phyloP scores from a whole-genome alignment of 2,113 vertebrate species.

The Budorcas taxicolor region DNA sequence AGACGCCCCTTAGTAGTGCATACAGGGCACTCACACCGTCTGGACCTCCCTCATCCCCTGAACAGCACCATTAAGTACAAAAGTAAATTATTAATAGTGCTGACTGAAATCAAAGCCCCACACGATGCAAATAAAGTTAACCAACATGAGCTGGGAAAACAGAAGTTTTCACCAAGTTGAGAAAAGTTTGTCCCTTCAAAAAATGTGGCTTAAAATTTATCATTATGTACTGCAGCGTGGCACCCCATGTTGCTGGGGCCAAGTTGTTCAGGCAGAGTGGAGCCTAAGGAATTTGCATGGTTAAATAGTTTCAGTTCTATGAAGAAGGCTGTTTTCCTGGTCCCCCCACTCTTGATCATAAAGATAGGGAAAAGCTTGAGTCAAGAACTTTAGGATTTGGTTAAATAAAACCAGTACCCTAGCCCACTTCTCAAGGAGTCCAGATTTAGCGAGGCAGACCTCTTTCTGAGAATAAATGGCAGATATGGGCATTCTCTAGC shows the following conservation, averaged over 20 bases:
- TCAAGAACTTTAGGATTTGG: neutral
- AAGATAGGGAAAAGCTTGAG: neutral
- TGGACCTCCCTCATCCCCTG: neutral
- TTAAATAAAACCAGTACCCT: neutral
- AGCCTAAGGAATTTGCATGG: neutral
- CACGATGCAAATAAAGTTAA: slow-evolving; percentile 37
- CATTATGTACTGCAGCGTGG: neutral
- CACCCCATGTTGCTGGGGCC: fast-evolving
- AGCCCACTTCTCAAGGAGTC: neutral
- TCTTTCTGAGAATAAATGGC: neutral
- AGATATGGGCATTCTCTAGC: neutral
- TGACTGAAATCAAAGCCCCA: slow-evolving; percentile 54
- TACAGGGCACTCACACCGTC: neutral
- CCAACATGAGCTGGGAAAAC: neutral
- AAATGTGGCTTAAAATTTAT: neutral
- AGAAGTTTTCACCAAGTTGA: neutral
- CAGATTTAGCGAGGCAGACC: neutral
- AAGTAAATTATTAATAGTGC: slow-evolving; percentile 65
- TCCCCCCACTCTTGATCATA: neutral
- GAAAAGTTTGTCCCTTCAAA: neutral
- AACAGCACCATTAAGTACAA: slow-evolving; percentile 51
- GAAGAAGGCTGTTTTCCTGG: neutral
- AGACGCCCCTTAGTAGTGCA: neutral
- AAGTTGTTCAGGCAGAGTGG: neutral
- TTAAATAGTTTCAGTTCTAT: neutral